Conservation (phyloP, 2,113 vertebrate genomes). For the Periophthalmodon schlosseri region DNA sequence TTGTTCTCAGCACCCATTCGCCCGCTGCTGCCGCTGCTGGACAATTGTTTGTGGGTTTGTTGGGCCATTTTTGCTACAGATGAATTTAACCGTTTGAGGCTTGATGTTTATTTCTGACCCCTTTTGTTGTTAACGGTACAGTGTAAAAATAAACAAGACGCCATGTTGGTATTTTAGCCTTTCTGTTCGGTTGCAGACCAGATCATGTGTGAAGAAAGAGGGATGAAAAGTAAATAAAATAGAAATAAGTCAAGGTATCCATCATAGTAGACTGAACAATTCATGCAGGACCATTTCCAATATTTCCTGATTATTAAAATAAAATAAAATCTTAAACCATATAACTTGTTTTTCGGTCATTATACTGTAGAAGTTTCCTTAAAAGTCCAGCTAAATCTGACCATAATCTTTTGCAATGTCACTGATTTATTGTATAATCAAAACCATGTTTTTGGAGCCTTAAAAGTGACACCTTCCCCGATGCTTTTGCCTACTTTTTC, state of each 20-base stretch:
- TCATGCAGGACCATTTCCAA: no score
- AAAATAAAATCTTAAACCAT: no score
- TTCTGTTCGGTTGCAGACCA: constrained; percentile 32
- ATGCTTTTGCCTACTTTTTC: not conserved
- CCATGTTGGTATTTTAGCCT: constrained; percentile 44
- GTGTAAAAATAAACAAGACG: constrained; percentile 32
- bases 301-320: no score
- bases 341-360: no score
- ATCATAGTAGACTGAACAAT: no score
- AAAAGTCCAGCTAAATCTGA: not conserved
- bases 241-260: no score
- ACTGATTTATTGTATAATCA: not conserved
- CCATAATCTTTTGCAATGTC: not conserved
- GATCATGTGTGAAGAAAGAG: not conserved
- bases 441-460: not conserved
- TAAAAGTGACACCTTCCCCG: not conserved
- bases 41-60: constrained; percentile 16
- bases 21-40: constrained; percentile 33
- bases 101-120: constrained; percentile 8
- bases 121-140: constrained; percentile 17
- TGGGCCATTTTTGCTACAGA: constrained; percentile 4
- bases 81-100: not conserved
- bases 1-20: constrained; percentile 37
- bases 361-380: not conserved
- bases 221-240: no score